These are phyloP conservation scores for Lagenorhynchus albirostris DNA, from an alignment of 2,113 vertebrate genomes.

Conservation along the genomic window DNA sequence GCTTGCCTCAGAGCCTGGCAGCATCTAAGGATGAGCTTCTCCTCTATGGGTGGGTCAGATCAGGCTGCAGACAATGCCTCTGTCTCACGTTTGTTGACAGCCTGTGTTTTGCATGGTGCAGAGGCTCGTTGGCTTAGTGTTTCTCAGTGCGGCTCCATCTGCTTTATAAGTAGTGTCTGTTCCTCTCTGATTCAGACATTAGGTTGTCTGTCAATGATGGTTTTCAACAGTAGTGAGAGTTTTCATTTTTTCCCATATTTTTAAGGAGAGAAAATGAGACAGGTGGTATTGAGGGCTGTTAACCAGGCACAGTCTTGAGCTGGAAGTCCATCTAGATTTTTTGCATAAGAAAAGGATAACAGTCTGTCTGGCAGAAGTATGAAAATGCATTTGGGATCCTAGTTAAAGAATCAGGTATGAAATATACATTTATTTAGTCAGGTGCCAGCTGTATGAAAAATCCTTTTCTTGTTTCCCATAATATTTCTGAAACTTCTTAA, in stretches of 20 bases:
- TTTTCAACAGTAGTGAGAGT: constrained; percentile 16
- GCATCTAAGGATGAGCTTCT: too few species aligned
- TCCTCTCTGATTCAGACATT: not conserved
- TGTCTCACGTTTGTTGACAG: not conserved
- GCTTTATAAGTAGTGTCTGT: not conserved
- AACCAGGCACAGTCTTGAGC: not conserved
- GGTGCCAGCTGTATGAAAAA: not conserved
- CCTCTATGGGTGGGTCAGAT: not conserved
- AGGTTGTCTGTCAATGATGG: not conserved
- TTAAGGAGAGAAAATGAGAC: constrained; percentile 25
- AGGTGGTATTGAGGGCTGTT: not conserved
- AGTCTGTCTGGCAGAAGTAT: not conserved
- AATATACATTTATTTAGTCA: constrained; percentile 13
- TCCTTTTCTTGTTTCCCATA: not conserved
- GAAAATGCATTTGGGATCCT: constrained; percentile 4
- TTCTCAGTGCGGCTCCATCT: not conserved
- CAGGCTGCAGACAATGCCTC: not conserved
- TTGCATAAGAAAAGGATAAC: constrained; percentile 1
- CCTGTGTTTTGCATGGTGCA: not conserved
- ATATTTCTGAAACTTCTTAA: not conserved
- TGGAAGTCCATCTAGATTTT: constrained; percentile 21
- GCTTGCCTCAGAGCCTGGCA: not conserved
- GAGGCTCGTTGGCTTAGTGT: not conserved
- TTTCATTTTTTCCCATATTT: constrained; percentile 8
- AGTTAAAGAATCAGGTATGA: not conserved